Conservation (phyloP, 2,113 vertebrate genomes). For the Nesogale talazaci region DNA sequence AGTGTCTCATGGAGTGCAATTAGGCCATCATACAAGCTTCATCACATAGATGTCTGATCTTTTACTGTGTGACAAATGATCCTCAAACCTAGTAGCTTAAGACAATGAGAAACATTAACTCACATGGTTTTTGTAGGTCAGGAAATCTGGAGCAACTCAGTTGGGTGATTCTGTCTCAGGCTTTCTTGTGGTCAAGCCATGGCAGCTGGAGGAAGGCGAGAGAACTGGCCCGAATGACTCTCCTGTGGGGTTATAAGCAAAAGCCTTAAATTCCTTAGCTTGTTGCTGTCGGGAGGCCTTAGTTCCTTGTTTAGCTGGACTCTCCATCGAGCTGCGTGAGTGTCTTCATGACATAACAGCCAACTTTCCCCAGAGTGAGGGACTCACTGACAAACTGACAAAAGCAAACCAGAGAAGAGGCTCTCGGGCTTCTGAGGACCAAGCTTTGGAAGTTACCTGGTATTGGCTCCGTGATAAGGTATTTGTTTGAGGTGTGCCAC, state of each 20-base stretch:
- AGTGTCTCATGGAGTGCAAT: neutral
- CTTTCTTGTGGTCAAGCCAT: neutral
- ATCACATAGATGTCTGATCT: neutral
- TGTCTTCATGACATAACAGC: neutral
- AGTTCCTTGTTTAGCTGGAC: neutral
- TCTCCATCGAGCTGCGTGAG: neutral
- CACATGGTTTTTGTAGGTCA: neutral
- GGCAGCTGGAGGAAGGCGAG: no score
- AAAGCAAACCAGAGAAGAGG: neutral
- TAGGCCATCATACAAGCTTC: neutral
- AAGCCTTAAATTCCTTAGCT: neutral
- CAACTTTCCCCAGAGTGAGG: neutral
- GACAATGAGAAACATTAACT: constrained; percentile 14
- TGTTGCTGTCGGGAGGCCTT: neutral
- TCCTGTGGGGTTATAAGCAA: no score
- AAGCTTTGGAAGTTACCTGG: constrained; percentile 14
- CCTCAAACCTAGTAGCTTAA: neutral
- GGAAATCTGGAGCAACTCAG: constrained; percentile 2
- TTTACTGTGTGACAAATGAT: neutral
- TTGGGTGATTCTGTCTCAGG: neutral
- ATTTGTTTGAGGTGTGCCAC: constrained; percentile 8
- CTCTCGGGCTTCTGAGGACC: neutral
- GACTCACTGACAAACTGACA: no score
- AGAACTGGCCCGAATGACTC: no score
- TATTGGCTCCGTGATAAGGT: neutral